phyloP scores from a whole-genome alignment of 2,888 invertebrate genomes.

The Nudaria mundana region DNA sequence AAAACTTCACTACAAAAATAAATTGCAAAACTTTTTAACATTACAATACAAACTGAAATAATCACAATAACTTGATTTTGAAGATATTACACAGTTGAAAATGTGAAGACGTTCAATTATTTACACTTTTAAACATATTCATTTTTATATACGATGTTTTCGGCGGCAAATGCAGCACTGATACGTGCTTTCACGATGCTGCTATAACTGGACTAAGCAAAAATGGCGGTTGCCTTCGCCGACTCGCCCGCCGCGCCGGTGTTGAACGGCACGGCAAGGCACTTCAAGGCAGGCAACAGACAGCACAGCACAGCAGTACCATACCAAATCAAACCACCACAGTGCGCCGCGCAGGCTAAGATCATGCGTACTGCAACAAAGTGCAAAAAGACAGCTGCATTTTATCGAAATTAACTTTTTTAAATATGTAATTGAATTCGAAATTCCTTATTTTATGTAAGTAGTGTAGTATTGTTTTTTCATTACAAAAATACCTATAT shows the following conservation, averaged over 20 bases:
- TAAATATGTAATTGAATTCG: too few species aligned
- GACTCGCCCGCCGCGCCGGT: constrained; percentile 12
- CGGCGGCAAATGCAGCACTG: constrained; percentile 26
- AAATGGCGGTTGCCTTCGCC: constrained; percentile 51
- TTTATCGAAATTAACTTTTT: too few species aligned
- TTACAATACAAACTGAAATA: constrained; percentile 20
- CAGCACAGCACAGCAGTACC: too few species aligned
- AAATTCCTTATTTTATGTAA: too few species aligned
- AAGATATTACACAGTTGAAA: constrained; percentile 28
- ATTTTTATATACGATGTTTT: constrained; percentile 53
- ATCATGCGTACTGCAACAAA: constrained; percentile 50
- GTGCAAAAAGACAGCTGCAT: constrained; percentile 27
- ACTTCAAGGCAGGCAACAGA: too few species aligned
- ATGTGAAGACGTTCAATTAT: constrained; percentile 30
- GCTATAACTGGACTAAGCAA: constrained; percentile 64
- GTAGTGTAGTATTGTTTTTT: too few species aligned
- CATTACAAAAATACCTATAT: too few species aligned
- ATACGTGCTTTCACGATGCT: constrained; percentile 42
- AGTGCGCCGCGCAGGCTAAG: constrained; percentile 52
- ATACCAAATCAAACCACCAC: too few species aligned
- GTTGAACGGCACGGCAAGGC: constrained; percentile 37
- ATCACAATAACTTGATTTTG: constrained; percentile 23
- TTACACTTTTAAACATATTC: constrained; percentile 39
- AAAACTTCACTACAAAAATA: constrained; percentile 31
- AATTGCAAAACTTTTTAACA: constrained; percentile 42